Conservation (phyloP, 2,113 vertebrate genomes). For the Ictidomys tridecemlineatus region DNA sequence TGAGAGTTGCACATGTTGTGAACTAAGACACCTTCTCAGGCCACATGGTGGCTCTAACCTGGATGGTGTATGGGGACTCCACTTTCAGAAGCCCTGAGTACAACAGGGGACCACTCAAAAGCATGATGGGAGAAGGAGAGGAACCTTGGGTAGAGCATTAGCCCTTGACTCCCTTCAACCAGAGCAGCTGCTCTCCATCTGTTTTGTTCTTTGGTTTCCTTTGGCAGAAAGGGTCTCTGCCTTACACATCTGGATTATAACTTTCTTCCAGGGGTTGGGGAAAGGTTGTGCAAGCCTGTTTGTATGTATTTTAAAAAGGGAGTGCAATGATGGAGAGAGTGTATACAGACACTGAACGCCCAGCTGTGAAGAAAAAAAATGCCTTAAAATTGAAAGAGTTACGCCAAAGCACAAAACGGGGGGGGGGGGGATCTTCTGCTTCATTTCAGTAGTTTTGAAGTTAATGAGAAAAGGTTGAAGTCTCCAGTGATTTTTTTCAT, state of each 20-base stretch:
- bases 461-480: background rate
- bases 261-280: background rate
- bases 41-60: fast-evolving
- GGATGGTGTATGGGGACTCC: background rate
- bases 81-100: background rate
- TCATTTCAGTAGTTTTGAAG: background rate
- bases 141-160: background rate
- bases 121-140: background rate
- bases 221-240: background rate
- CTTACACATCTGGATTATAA: too few relatives aligned
- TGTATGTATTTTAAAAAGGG: background rate
- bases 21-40: background rate
- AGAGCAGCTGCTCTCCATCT: background rate
- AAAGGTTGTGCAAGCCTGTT: fast-evolving
- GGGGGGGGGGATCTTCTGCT: background rate
- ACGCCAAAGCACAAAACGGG: background rate
- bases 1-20: fast-evolving
- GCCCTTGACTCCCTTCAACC: background rate
- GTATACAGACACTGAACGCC: background rate
- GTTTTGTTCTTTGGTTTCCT: background rate
- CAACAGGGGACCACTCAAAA: background rate
- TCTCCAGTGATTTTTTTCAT: background rate
- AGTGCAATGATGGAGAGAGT: too few relatives aligned
- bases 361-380: background rate
- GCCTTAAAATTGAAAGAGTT: background rate